Evolutionary conservation across 2,888 invertebrate genomes (phyloP).

Genomic region (Anodontia alba): DNA sequence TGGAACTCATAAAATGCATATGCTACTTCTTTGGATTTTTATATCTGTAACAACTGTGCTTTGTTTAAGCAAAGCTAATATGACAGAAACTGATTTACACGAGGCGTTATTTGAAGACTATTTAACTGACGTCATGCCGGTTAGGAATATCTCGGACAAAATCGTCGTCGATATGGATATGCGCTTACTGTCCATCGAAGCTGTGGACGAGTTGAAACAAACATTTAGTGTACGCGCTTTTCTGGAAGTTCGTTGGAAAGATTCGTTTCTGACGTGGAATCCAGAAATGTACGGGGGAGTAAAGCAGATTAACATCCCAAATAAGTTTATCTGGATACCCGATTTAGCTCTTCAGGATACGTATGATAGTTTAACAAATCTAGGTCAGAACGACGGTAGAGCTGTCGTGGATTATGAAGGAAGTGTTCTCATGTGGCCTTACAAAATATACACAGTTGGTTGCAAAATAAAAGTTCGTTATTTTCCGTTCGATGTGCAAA

Average conservation of each 20-base stretch:
- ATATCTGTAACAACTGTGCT: background rate
- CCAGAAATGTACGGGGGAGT: conserved; percentile 37
- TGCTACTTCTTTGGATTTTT: too few species aligned
- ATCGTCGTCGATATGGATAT: conserved; percentile 42
- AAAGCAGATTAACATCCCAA: conserved; percentile 46
- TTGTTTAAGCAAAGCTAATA: background rate
- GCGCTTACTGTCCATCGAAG: conserved; percentile 53
- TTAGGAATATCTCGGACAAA: conserved; percentile 8
- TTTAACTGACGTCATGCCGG: conserved; percentile 29
- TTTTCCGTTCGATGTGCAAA: conserved; percentile 66
- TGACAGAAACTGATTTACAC: background rate
- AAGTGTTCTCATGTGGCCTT: conserved; percentile 52
- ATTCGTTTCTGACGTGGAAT: conserved; percentile 47
- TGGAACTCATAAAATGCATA: too few species aligned
- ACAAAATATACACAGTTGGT: conserved; percentile 42
- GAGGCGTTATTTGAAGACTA: background rate
- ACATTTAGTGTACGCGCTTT: conserved; percentile 46
- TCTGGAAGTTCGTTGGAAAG: conserved; percentile 57
- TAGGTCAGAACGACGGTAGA: conserved; percentile 47
- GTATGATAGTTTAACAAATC: conserved; percentile 46
- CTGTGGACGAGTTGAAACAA: conserved; percentile 51
- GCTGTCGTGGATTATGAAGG: conserved; percentile 47
- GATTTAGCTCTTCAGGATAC: conserved; percentile 46
- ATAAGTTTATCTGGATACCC: conserved; percentile 53
- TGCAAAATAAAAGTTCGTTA: conserved; percentile 44